Percentiles rank a stretch among this genome's conserved stretches.
Evolutionary conservation across 2,113 vertebrate species (phyloP).

Genomic region (Chloroceryle aenea): DNA sequence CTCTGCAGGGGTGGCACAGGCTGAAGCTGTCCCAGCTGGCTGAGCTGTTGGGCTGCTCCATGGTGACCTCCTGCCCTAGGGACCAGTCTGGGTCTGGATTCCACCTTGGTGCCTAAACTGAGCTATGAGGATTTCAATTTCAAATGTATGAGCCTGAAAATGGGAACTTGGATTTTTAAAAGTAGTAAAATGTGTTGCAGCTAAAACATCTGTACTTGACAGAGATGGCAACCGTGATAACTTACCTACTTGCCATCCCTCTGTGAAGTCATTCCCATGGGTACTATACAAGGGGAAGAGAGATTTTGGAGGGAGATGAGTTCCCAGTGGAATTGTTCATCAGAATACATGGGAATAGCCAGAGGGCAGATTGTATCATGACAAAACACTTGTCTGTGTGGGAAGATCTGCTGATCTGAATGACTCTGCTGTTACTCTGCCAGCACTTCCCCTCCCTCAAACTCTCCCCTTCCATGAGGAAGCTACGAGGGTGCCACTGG

Average conservation of each 20-base stretch:
- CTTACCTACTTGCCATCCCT: background rate
- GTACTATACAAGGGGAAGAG: background rate
- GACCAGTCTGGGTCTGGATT: background rate
- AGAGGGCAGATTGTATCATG: background rate
- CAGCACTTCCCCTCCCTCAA: background rate
- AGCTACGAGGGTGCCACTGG: background rate
- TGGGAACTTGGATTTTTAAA: background rate
- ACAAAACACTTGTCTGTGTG: background rate
- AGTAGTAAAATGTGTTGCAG: background rate
- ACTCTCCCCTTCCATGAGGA: background rate
- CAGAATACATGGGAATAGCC: background rate
- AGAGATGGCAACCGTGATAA: background rate
- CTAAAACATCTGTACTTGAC: background rate
- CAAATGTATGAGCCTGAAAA: background rate
- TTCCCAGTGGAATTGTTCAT: background rate
- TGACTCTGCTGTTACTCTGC: background rate
- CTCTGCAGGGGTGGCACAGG: background rate
- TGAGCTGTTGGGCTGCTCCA: fast-evolving
- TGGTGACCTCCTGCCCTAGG: background rate
- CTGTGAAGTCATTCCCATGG: background rate
- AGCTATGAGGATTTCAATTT: background rate
- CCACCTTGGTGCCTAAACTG: background rate
- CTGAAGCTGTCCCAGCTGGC: background rate
- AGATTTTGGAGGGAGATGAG: background rate
- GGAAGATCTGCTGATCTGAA: background rate